phyloP scores from a whole-genome alignment of 2,797 vertebrate species.

The Epinephelus awoara region DNA sequence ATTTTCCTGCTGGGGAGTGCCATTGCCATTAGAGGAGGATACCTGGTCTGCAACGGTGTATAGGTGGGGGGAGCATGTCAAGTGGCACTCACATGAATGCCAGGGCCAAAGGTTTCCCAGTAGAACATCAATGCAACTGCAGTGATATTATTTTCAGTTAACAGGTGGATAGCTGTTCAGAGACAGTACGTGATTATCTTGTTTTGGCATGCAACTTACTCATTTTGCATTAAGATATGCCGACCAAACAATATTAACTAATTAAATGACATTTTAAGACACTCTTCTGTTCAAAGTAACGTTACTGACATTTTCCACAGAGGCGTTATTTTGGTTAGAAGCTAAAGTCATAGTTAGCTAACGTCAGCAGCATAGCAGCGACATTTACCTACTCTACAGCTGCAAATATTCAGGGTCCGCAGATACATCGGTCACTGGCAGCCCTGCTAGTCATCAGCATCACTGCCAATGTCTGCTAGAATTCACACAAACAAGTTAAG shows the following conservation, averaged over 20 bases:
- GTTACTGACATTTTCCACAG: not conserved
- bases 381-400: fast-evolving
- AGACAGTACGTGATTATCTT: not conserved
- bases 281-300: not conserved
- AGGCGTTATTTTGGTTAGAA: not conserved
- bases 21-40: no score
- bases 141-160: not conserved
- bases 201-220: not conserved
- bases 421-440: not conserved
- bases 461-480: fast-evolving
- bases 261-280: no score
- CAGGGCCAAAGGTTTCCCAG: no score
- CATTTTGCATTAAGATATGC: not conserved
- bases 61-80: no score
- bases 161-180: not conserved
- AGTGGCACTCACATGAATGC: no score
- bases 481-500: not conserved
- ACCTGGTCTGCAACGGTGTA: not conserved
- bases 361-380: not conserved
- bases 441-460: not conserved
- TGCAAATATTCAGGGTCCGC: no score
- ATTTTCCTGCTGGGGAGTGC: no score
- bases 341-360: not conserved
- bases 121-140: not conserved
- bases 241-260: no score